Percentiles rank a stretch among this genome's conserved stretches.
Conservation (phyloP, 1,140 invertebrate species). For the Halesus radiatus region DNA sequence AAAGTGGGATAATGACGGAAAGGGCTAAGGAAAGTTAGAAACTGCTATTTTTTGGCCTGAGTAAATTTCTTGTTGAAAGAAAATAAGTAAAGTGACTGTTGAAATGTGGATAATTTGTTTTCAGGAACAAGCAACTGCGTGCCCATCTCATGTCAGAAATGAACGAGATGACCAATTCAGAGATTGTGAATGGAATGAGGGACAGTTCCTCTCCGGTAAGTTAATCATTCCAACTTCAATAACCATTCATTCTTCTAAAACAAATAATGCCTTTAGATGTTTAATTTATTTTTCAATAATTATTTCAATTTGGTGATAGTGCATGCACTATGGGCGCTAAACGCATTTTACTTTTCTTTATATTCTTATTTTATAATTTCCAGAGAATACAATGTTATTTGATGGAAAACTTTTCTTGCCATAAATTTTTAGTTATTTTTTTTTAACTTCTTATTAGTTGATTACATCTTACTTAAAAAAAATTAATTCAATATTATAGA, state of each 20-base stretch:
- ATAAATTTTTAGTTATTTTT: neutral
- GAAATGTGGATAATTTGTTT: constrained; percentile 51
- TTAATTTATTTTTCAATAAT: constrained; percentile 6
- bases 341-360: neutral
- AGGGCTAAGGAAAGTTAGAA: no score
- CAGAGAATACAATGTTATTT: neutral
- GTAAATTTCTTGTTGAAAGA: no score
- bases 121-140: constrained; percentile 81
- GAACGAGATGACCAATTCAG: constrained; percentile 66
- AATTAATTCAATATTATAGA: neutral
- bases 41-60: no score
- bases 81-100: no score
- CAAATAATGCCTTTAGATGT: neutral
- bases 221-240: neutral
- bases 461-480: neutral
- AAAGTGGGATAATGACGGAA: no score
- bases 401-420: neutral
- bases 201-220: constrained; percentile 65
- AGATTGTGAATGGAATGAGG: constrained; percentile 63
- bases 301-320: constrained; percentile 29
- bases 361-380: neutral
- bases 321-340: constrained; percentile 13
- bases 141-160: constrained; percentile 80
- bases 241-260: no score
- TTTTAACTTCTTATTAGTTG: neutral